Base-by-base conservation (phyloP, 2,888 invertebrate genomes). In the Hyppa rectilinea region DNA sequence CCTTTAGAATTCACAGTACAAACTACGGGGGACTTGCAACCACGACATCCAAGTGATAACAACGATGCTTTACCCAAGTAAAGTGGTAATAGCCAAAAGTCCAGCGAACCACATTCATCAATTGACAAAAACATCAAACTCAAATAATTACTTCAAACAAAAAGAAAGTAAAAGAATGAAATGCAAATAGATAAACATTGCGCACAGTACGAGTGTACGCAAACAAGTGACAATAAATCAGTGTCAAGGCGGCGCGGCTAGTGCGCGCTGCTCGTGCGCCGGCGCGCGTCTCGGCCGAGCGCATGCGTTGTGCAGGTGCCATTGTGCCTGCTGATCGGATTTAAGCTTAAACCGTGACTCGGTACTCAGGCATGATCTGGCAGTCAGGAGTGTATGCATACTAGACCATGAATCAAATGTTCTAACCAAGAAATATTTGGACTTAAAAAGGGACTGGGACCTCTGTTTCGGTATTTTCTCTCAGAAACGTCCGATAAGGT, bases 191-290 rank as follows among this genome's bases (percentile, higher is more conserved):
- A 31, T 31, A 67, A 77, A 72, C 53, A 78, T 59, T 68, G 71
- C 55, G 52, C 52, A 65, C 47, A 52, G 29, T 49, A 49, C 59
- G n/a, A 59, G 29, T n/a, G 43, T 52, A 29, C 26, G 38, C 45
- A 58, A 75, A 63, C 71, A 78, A 75, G 71, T 67, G 65, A 65
- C 62, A 61, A 80, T 83, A 77, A 71, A 83, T 87, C 85, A 84
- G 75, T 80, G 82, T 79, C 82, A 80, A 66, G 72, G 78, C 63
- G 65, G 74, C 77, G 56, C 52, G n/a, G n/a, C n/a, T n/a, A n/a
- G n/a, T n/a, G 49, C 59, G 76, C 75, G 58, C 56, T 20, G 14
- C 23, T 29, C 31, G 34, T 47, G 65, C 55, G 75, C 38, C 69
- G 72, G 61, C 29, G 43, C 34, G 47, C 29, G 52, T 50, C 31